Evolutionary conservation across 2,888 invertebrate species (phyloP), one percentile per base, ranked within the genome.

Genomic region (Rapana venosa): DNA sequence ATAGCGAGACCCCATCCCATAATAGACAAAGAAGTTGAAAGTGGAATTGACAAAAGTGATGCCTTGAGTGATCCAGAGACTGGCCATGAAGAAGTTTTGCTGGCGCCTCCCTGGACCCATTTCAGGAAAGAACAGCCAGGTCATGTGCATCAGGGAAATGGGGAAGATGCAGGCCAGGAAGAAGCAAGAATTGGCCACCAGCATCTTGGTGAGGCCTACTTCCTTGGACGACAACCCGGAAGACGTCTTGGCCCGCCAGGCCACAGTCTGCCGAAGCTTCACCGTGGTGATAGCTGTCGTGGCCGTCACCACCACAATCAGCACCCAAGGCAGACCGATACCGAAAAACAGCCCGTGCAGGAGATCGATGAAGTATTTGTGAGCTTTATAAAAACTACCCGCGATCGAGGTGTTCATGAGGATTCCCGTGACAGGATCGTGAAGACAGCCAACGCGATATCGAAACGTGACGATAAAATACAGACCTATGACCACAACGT

Each of bases 161-260:
- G 77, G 77, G 26, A 26, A 79, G 77, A 79, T 26, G 77, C 77
- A 79, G 77, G 26, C 77, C 26, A 79, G 20, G 77, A 79, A 79
- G 17, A 79, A 32, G 5, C 20, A 1, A 17, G 77, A 79, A 32
- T 79, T 79, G 26, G 26, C 77, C 32, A 79, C 32, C 77, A 79
- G 32, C 77, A 79, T 79, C 35, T 79, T 79, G 17, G 77, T 79
- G 32, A 79, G 35, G 20, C 15, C 77, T 32, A 79, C 77, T 2
- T 79, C 77, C 32, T 26, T 20, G 35, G 32, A 1, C 2, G 77
- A 79, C 32, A 79, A 32, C 2, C 47, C 47, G 4, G 47, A 47
- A 47, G 47, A 47, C 17, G 32, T 17, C 11, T 32, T 17, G 5
- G 74, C 11, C 26, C 77, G 32, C 77, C 77, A 79, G 26, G 77